Evolutionary conservation across 2,797 vertebrate species (phyloP), one percentile per base, ranked within the genome.

Genomic region (Pangasius djambal): DNA sequence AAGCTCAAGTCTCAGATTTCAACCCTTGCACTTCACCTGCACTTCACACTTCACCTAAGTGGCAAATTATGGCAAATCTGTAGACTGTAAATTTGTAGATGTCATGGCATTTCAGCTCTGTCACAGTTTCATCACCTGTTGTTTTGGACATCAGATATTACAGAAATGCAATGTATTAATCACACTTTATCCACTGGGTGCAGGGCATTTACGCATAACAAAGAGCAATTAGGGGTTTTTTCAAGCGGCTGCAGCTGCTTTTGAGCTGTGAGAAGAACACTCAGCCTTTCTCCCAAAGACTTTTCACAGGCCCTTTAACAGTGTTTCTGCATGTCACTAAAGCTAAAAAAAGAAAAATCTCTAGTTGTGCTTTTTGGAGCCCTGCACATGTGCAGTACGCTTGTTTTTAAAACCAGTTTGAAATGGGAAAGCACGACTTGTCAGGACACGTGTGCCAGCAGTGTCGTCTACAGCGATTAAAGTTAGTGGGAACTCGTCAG

Each of bases 181-280:
- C 92, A 89, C 91, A 92, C 95, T 96, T 94, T 94, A 95, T 95
- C 95, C 78, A 94, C 95, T 96, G 94, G 93, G 93, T 94, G 93
- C 96, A 94, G 97, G 92, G 93, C 95, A 96, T 96, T 96, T 99
- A 98, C 97, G 97, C 97, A 98, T 98, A 96, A 99, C 98, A 99
- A 99, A 98, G 96, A 96, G 96, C 96, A 98, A 99, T 99, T 98
- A 13, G 63, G 96, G 96, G 8, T 78, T 57, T 81, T 77, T 95
- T 98, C 96, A 98, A 94, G 92, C 94, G 92, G 93, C 92, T 96
- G 98, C 98, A 99, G 97, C 98, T 99, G 98, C 97, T 96, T 97
- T 96, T 95, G 95, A 96, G 96, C 96, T 96, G 94, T 85, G 65
- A 52, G 63, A 83, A 83, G 44, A 85, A 70, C 61, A 83, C 82